Evolutionary conservation across 2,797 vertebrate species (phyloP).

Genomic region (Trematomus bernacchii): DNA sequence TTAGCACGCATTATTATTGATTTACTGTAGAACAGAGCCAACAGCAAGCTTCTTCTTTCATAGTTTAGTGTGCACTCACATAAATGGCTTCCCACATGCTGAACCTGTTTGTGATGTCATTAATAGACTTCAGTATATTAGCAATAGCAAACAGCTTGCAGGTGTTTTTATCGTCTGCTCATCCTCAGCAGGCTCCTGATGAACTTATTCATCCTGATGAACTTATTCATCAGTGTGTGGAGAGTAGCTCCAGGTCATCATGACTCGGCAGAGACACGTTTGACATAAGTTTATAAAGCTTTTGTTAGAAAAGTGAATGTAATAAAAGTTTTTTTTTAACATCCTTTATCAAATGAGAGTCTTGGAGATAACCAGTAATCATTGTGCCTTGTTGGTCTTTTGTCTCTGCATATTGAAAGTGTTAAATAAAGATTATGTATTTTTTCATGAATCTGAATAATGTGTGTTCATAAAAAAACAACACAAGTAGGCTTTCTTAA

Average conservation of each 20-base stretch:
- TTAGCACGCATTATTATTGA: background rate
- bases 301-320: background rate
- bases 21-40: background rate
- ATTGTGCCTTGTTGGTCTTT: background rate
- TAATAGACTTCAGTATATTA: background rate
- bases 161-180: background rate
- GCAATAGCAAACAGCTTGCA: background rate
- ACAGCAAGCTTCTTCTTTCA: background rate
- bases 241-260: conserved; percentile 3
- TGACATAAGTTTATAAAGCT: background rate
- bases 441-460: background rate
- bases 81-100: background rate
- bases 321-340: conserved; percentile 7
- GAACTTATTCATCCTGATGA: too few relatives aligned
- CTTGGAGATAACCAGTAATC: background rate
- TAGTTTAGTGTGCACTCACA: background rate
- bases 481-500: background rate
- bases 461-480: background rate
- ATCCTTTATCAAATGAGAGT: background rate
- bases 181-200: background rate
- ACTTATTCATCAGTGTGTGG: background rate
- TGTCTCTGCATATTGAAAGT: background rate
- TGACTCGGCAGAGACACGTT: background rate
- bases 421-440: conserved; percentile 12
- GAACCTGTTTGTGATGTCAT: background rate